These are phyloP conservation scores for Eulimnadia texana DNA, from an alignment of 1,140 invertebrate species.

Conservation along the genomic window DNA sequence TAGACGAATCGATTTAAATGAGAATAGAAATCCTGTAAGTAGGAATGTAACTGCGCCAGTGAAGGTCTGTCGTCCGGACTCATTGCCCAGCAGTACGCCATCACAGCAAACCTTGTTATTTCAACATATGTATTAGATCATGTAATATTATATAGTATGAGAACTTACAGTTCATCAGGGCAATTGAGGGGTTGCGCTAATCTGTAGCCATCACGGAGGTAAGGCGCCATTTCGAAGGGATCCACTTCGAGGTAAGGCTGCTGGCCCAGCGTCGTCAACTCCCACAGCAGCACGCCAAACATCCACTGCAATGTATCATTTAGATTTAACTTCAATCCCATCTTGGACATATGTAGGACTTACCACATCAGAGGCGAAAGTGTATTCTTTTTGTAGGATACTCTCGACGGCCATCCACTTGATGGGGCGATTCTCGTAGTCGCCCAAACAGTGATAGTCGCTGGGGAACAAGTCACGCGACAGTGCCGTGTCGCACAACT, in stretches of 20 bases:
- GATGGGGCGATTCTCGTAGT: constrained; percentile 87
- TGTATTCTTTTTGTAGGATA: constrained; percentile 67
- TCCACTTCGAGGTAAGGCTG: constrained; percentile 79
- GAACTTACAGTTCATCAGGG: constrained; percentile 80
- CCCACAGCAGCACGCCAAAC: constrained; percentile 87
- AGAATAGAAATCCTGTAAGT: constrained; percentile 60
- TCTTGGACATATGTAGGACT: constrained; percentile 25
- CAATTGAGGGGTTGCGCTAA: constrained; percentile 81
- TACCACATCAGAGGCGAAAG: constrained; percentile 74
- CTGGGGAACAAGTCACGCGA: constrained; percentile 82
- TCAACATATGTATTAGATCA: constrained; percentile 20
- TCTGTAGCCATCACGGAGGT: constrained; percentile 72
- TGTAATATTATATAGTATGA: no score
- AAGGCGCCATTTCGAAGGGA: constrained; percentile 76
- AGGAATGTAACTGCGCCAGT: constrained; percentile 67
- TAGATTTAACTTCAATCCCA: constrained; percentile 3
- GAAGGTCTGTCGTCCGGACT: constrained; percentile 63
- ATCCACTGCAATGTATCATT: constrained; percentile 76
- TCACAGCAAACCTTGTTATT: constrained; percentile 60
- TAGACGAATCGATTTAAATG: constrained; percentile 12
- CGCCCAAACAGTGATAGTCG: constrained; percentile 88
- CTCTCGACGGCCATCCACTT: constrained; percentile 90
- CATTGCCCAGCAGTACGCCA: constrained; percentile 80
- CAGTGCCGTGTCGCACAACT: constrained; percentile 81
- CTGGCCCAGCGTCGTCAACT: constrained; percentile 74